Evolutionary conservation across 2,113 vertebrate species (phyloP), one percentile per base, ranked within the genome.

Genomic region (Glareola pratincola): DNA sequence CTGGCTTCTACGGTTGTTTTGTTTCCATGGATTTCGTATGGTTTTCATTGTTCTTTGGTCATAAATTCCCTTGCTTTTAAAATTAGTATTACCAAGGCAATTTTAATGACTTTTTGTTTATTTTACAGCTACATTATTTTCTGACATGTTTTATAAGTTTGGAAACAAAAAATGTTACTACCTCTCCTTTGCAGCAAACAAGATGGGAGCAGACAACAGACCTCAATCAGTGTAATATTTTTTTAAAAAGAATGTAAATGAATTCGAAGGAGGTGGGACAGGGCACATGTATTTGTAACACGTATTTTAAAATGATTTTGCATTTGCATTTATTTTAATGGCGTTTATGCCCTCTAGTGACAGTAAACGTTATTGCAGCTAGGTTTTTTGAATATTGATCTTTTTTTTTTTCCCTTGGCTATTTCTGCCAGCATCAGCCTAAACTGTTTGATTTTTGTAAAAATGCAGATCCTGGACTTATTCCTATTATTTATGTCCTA

Each of bases 261-360:
- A 92, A 95, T 89, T 92, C 24, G 9, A 95, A 95, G 30, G 71
- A 51, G 82, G 74, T 86, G 68, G 91, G 68, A 92, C 64, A 85
- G 81, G 59, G 71, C 80, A 86, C 45, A 12, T 12, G 48, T 26
- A 29, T 66, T 73, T 88, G 71, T 82, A 94, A 64, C 57, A 62
- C 0, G 14, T 24, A 69, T 92, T 76, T 82, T 4, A 66, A 94
- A 93, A 72, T 13, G 27, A 11, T 41, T 84, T 67, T 69, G 21
- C 1, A 72, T 81, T 85, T 90, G 82, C 50, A 69, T 91, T 92
- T 91, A 63, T 77, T 97, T 88, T 68, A 94, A 93, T 95, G 95
- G 88, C 92, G 57, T 98, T 97, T 97, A 85, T 97, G 97, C 98
- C 98, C 98, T 92, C 98, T 98, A 96, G 96, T 97, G 98, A 80